phyloP scores from a whole-genome alignment of 2,888 invertebrate species.

The Ligdia adustata region DNA sequence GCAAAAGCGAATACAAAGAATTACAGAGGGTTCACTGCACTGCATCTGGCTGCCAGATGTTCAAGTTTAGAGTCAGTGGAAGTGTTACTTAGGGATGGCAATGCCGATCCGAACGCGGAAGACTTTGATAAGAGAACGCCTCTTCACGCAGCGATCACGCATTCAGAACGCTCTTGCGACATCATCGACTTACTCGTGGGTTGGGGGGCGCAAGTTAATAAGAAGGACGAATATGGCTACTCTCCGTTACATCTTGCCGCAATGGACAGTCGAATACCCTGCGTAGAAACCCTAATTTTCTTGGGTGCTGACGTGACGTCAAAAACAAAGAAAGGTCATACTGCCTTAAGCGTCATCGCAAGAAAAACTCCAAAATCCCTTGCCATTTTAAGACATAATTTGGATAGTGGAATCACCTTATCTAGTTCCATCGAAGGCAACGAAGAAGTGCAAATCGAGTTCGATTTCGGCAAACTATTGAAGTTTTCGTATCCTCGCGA shows the following conservation, averaged over 20 bases:
- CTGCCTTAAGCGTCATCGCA: slow-evolving; percentile 92
- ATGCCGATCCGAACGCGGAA: slow-evolving; percentile 90
- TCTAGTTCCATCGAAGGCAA: slow-evolving; percentile 90
- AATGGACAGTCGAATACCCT: slow-evolving; percentile 91
- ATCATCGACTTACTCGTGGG: slow-evolving; percentile 90
- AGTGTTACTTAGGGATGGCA: slow-evolving; percentile 88
- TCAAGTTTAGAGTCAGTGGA: slow-evolving; percentile 93
- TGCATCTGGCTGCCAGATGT: slow-evolving; percentile 93
- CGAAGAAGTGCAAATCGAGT: slow-evolving; percentile 91
- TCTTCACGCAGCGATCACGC: slow-evolving; percentile 91
- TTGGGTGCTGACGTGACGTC: slow-evolving; percentile 94
- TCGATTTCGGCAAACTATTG: slow-evolving; percentile 91
- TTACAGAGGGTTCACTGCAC: slow-evolving; percentile 91
- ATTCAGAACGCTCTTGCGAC: slow-evolving; percentile 90
- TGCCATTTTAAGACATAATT: slow-evolving; percentile 90
- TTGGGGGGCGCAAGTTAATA: slow-evolving; percentile 92
- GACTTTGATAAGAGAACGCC: slow-evolving; percentile 92
- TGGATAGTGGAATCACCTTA: slow-evolving; percentile 90
- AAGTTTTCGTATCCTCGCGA: slow-evolving; percentile 93
- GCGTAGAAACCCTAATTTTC: slow-evolving; percentile 92
- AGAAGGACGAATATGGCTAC: slow-evolving; percentile 93
- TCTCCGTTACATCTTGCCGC: slow-evolving; percentile 94
- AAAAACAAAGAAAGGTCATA: slow-evolving; percentile 93
- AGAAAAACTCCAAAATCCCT: slow-evolving; percentile 93
- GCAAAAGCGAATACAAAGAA: slow-evolving; percentile 91